phyloP scores from a whole-genome alignment of 2,888 invertebrate genomes.

The Melieria picta region DNA sequence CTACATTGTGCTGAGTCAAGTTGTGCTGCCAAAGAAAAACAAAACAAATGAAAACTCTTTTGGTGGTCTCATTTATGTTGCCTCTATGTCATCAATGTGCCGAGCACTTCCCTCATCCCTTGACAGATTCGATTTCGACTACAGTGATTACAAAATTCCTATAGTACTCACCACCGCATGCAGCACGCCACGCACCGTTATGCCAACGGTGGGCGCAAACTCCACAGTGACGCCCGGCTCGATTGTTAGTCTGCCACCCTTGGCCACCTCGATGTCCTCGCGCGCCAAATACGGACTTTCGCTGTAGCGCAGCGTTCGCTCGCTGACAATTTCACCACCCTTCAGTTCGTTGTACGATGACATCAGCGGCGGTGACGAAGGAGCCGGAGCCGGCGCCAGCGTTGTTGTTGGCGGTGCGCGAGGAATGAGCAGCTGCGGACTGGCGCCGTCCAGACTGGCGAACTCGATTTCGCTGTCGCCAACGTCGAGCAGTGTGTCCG shows the following conservation, averaged over 20 bases:
- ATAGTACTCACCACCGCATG: constrained; percentile 82
- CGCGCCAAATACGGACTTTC: constrained; percentile 81
- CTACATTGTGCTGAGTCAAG: background rate
- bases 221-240: constrained; percentile 90
- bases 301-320: constrained; percentile 59
- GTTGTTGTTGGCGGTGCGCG: constrained; percentile 40
- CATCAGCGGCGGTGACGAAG: constrained; percentile 49
- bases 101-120: too few relatives aligned
- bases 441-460: constrained; percentile 56
- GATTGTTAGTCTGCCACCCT: constrained; percentile 82
- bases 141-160: background rate
- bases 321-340: constrained; percentile 62
- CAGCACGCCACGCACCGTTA: constrained; percentile 90
- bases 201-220: constrained; percentile 92
- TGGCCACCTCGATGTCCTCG: constrained; percentile 82
- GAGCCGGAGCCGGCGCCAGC: constrained; percentile 38
- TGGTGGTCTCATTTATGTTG: too few relatives aligned
- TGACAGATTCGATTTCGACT: background rate
- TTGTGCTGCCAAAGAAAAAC: background rate
- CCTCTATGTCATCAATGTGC: too few relatives aligned
- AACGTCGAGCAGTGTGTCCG: background rate
- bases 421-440: constrained; percentile 48
- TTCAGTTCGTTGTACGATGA: constrained; percentile 59
- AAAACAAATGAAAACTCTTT: too few relatives aligned
- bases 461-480: constrained; percentile 53